Evolutionary conservation across 2,888 invertebrate genomes (phyloP), one percentile per base, ranked within the genome.

Genomic region (Sisyra terminalis): DNA sequence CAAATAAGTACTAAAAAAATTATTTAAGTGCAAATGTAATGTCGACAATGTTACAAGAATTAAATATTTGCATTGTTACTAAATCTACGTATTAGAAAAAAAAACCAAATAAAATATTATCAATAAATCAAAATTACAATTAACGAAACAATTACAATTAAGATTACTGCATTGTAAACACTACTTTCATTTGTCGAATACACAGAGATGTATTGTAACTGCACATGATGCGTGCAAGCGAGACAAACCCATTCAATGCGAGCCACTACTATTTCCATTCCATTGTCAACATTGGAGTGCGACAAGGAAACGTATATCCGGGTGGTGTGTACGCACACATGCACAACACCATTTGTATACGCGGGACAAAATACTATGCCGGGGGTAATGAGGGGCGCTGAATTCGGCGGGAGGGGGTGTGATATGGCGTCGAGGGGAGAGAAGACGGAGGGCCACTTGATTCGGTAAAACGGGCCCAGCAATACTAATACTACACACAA

Each of bases 391-490:
- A 24, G 24, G 24, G 24, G 24, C 24, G 24, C 24, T 24, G 24
- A 24, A 24, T 24, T 24, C 24, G 24, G 24, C 24, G 24, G 24
- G 24, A 24, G 24, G 24, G 24, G 24, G 24, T 24, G 24, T 24
- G 5, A 24, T 37, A 43, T 30, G 37, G 37, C 36, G 11, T 14
- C 18, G 31, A 30, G 43, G 38, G 38, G n/a, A n/a, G n/a, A n/a
- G n/a, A n/a, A 18, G 15, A 11, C 11, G 10, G 30, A 30, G 31
- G 43, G 38, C 17, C 29, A 29, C 17, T 18, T 36, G 37, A 34
- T 16, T 43, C 43, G 43, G 43, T 43, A 43, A 43, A 43, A 43
- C 43, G 43, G 43, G 43, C 43, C 43, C 37, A 43, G 43, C 43
- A 43, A 43, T 43, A 43, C 38, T 43, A 43, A 24, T 37, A 24